phyloP scores from a whole-genome alignment of 2,888 invertebrate species.

The Neoitamus cyanurus region DNA sequence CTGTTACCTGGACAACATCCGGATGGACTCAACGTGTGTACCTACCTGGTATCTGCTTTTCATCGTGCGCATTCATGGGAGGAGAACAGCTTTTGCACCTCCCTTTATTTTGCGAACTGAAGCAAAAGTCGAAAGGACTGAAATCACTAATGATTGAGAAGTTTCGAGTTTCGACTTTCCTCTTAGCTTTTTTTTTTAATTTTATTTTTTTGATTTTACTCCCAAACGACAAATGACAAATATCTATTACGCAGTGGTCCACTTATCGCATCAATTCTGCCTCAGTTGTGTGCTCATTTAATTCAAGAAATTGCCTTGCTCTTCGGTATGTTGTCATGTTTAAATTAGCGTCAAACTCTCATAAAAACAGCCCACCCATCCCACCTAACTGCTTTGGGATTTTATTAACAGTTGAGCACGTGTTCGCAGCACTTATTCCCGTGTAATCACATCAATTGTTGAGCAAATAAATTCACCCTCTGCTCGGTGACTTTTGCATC shows the following conservation, averaged over 20 bases:
- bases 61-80: not conserved
- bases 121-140: too few species aligned
- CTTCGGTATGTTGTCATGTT: not conserved
- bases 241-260: not conserved
- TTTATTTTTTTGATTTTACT: not conserved
- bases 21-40: not conserved
- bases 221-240: not conserved
- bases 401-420: conserved; percentile 9
- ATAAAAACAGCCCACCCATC: not conserved
- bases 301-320: not conserved
- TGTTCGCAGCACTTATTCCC: conserved; percentile 17
- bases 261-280: not conserved
- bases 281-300: not conserved
- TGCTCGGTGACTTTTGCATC: not conserved
- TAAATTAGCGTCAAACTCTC: not conserved
- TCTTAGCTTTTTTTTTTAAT: too few species aligned
- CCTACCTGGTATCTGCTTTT: not conserved
- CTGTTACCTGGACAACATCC: not conserved
- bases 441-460: conserved; percentile 23
- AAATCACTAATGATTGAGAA: too few species aligned
- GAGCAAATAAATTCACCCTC: conserved; percentile 3
- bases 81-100: not conserved
- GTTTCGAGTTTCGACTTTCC: too few species aligned
- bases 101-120: not conserved
- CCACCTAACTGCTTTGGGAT: not conserved